These are phyloP conservation scores for Syrrhaptes paradoxus DNA, from an alignment of 2,113 vertebrate species.

Conservation along the genomic window DNA sequence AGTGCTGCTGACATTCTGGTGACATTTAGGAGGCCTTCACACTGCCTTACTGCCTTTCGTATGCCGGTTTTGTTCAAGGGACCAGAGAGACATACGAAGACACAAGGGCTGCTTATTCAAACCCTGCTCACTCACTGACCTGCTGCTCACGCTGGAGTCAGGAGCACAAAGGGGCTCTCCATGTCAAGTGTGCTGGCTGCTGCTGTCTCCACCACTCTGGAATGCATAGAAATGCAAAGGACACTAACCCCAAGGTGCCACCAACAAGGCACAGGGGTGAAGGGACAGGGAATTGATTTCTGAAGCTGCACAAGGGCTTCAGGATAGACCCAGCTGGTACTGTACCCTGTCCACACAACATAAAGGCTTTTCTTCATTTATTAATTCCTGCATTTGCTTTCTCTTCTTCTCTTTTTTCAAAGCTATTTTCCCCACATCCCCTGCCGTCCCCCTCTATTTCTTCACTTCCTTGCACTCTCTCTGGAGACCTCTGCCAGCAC, in stretches of 20 bases:
- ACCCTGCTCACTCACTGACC: conserved; percentile 64
- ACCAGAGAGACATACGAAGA: conserved; percentile 66
- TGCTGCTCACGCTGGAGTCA: conserved; percentile 47
- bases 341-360: not conserved
- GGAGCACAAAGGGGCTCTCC: conserved; percentile 73
- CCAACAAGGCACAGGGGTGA: not conserved
- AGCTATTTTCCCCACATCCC: not conserved
- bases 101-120: conserved; percentile 72
- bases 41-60: conserved; percentile 61
- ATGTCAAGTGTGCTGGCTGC: conserved; percentile 70
- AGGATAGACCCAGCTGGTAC: not conserved
- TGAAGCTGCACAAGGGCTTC: not conserved
- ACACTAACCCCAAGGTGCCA: conserved; percentile 43
- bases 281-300: not conserved
- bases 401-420: not conserved
- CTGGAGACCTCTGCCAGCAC: not conserved
- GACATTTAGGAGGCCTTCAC: conserved; percentile 69
- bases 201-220: not conserved
- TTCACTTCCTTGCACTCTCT: not conserved
- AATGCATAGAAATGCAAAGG: conserved; percentile 65
- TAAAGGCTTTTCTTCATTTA: not conserved
- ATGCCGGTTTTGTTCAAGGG: conserved; percentile 67
- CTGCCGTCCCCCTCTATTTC: not conserved
- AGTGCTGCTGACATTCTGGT: conserved; percentile 69
- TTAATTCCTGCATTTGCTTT: not conserved